Base-by-base conservation (phyloP, 2,797 vertebrate genomes). In the Pseudochromis fuscus region DNA sequence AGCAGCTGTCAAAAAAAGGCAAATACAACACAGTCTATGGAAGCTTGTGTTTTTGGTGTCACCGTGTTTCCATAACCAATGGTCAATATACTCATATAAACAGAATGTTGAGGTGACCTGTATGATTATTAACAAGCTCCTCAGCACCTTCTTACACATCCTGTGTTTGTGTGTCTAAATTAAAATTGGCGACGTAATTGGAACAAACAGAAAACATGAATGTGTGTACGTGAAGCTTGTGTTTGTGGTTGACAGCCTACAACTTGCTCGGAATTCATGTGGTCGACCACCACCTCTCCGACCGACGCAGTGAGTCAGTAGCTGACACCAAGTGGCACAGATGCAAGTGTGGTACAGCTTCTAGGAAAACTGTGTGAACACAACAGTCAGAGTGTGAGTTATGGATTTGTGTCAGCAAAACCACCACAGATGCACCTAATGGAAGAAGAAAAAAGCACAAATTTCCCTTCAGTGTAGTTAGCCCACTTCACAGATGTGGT, bases 231-330 rank as follows among this genome's bases (percentile, higher is more conserved):
- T 4, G 19, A 6, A 10, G 24, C 11, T 5, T 38, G 7, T 13
- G 7, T 48, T 23, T 53, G 11, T 40, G 30, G 3, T 52, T 56
- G 16, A 60, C 63, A 55, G 59, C 38, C 30, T 61, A 28, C n/a
- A 60, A 30, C 18, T 1, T 59, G 25, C 60, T 58, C 4, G 6
- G 63, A 74, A 72, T 35, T 40, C 1, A 15, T 3, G 11, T 35
- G 50, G 46, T 69, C 7, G 8, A 61, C 19, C 45, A 27, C 35
- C 10, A 27, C 35, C 4, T 25, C 49, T 9, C 10, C 12, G 12
- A 59, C 7, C 46, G 23, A 7, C 9, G 2, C 3, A 44, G 25
- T 23, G 3, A 56, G 25, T 8, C 52, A 30, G 18, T 21, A 25
- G 11, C 21, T 57, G 50, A 37, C 21, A 24, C n/a, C 15, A 31